phyloP scores from a whole-genome alignment of 1,140 invertebrate species.

The Papilio dardanus region DNA sequence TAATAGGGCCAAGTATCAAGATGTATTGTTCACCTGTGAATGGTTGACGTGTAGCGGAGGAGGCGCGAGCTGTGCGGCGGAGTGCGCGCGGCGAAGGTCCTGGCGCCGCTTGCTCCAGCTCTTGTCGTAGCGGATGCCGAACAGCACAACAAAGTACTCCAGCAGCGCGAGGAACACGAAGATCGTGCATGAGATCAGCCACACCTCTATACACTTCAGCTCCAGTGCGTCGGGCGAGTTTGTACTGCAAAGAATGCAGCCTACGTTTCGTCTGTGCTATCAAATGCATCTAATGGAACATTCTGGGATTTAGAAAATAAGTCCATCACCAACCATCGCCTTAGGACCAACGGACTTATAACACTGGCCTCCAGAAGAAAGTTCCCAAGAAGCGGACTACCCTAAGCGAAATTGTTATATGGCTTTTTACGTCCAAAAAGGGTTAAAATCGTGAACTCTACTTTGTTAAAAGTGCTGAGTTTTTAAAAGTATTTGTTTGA shows the following conservation, averaged over 20 bases:
- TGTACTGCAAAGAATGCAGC: constrained; percentile 78
- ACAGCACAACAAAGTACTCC: constrained; percentile 88
- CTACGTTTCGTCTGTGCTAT: no score
- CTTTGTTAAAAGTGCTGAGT: no score
- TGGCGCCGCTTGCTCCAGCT: constrained; percentile 83
- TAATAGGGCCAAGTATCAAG: not conserved
- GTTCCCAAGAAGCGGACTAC: no score
- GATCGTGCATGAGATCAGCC: constrained; percentile 87
- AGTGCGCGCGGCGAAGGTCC: constrained; percentile 72
- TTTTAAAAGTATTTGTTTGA: no score
- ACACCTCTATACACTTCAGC: constrained; percentile 88
- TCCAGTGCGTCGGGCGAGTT: constrained; percentile 85
- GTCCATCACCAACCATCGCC: no score
- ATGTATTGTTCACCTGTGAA: constrained; percentile 64
- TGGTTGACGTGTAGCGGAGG: constrained; percentile 76
- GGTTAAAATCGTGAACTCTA: no score
- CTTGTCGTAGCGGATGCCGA: constrained; percentile 85
- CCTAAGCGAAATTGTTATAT: no score
- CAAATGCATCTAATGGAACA: not conserved
- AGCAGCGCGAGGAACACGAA: constrained; percentile 89
- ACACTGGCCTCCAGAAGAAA: no score
- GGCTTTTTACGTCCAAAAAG: no score
- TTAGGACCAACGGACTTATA: no score
- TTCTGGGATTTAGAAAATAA: not conserved
- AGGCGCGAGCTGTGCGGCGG: constrained; percentile 69